Base-by-base conservation (phyloP, 2,113 vertebrate species). In the Seriola dumerili region DNA sequence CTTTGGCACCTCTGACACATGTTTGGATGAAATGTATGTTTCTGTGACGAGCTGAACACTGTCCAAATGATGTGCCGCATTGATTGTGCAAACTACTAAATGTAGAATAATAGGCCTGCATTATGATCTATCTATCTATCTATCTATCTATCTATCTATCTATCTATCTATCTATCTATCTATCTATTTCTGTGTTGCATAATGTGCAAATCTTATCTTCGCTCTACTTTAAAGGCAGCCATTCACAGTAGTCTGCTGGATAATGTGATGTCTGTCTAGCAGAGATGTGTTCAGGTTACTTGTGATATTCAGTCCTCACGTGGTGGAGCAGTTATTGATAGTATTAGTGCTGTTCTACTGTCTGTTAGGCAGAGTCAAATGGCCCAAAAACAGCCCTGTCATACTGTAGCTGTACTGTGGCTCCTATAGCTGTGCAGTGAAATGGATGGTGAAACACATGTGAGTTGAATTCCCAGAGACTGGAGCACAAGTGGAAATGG, bases 391-490 rank as follows among this genome's bases (percentile, higher is more conserved):
- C 77, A 80, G 62, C 72, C 76, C 73, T 8, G 55, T 84, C 61
- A 68, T 48, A 42, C 23, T 19, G n/a, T 5, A 38, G 14, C 38
- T 8, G 54, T 85, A 48, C 58, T 57, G 52, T 63, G 64, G 50
- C 70, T 77, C 65, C 11, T 25, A 34, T 6, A 29, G 9, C 44
- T 12, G 54, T 85, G 67, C 61, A 34, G 12, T 69, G 50, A 74
- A 83, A 40, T 71, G 80, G 84, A 76, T 66, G 42, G 42, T 86
- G 75, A 65, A 84, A 69, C 81, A 85, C 81, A 71, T 65, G 83
- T 65, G 83, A 74, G 69, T 79, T 86, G 81, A 74, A 91, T 90
- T 83, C 77, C 88, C 78, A 81, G 83, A 73, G 81, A 89, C 57
- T 62, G 38, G 81, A 69, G 84, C 40, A 68, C 80, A 40, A 74